A percentile compares a stretch with the other conserved stretches of the same genome.
Evolutionary conservation across 2,113 vertebrate species (phyloP).

Genomic region (Mobula hypostoma): DNA sequence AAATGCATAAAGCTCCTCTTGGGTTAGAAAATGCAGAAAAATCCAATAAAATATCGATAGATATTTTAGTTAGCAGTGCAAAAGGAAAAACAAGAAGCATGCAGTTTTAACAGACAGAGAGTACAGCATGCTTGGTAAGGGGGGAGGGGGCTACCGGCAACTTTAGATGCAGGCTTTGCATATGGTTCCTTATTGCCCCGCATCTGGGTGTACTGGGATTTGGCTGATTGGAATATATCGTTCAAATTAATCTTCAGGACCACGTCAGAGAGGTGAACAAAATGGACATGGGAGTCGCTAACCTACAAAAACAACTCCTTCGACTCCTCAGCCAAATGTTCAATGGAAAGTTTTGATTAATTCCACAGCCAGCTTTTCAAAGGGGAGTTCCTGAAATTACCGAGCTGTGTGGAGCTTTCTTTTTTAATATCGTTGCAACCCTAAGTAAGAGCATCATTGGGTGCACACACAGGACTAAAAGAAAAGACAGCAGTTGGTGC

Average conservation of each 20-base stretch:
- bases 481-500: constrained; percentile 8
- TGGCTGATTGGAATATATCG: background rate
- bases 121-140: background rate
- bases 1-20: too few relatives aligned
- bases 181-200: background rate
- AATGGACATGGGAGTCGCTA: too few relatives aligned
- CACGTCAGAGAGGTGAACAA: background rate
- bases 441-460: background rate
- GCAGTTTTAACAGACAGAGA: background rate
- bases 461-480: constrained; percentile 15
- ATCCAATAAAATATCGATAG: background rate
- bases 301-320: too few relatives aligned
- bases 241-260: background rate
- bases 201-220: background rate
- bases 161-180: background rate
- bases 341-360: background rate
- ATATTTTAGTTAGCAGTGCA: background rate
- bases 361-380: background rate
- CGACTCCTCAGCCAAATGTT: background rate
- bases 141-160: background rate
- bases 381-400: background rate
- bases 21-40: too few relatives aligned
- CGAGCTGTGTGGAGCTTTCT: background rate
- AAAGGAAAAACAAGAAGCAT: background rate
- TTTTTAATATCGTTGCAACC: background rate